Conservation (phyloP, 2,113 vertebrate genomes). For the Noctilio leporinus region DNA sequence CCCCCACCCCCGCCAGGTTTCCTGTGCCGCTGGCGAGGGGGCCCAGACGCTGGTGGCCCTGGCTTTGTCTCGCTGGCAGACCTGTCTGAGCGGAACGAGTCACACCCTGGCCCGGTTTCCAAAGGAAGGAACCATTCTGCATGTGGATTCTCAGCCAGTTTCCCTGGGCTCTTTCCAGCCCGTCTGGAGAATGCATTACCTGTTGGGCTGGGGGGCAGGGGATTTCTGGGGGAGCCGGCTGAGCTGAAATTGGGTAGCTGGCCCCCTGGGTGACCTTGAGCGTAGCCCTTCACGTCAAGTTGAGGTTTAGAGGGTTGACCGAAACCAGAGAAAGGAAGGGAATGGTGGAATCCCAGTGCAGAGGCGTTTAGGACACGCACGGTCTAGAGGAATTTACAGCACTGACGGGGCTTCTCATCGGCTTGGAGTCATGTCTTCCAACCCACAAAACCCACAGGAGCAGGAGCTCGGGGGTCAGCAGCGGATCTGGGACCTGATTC, state of each 20-base stretch:
- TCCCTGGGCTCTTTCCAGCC: neutral
- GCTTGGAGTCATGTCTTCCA: neutral
- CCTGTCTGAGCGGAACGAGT: neutral
- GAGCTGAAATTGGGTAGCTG: fast-evolving
- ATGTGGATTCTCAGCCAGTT: neutral
- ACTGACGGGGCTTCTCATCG: fast-evolving
- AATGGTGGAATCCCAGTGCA: fast-evolving
- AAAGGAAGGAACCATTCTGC: neutral
- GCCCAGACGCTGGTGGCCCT: neutral
- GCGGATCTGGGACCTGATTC: neutral
- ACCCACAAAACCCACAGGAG: neutral
- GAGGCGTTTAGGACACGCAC: neutral
- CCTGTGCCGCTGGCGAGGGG: neutral
- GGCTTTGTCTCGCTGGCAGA: neutral
- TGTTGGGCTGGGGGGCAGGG: neutral
- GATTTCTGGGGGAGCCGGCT: fast-evolving
- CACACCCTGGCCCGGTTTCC: neutral
- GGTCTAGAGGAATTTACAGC: neutral
- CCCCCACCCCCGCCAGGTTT: too few species aligned
- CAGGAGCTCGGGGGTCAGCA: fast-evolving
- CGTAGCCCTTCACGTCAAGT: neutral
- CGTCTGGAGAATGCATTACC: neutral
- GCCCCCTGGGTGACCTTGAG: neutral
- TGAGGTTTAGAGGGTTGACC: neutral
- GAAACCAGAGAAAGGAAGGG: neutral